Evolutionary conservation across 2,888 invertebrate genomes (phyloP), one percentile per base, ranked within the genome.

Genomic region (Busseola fusca): DNA sequence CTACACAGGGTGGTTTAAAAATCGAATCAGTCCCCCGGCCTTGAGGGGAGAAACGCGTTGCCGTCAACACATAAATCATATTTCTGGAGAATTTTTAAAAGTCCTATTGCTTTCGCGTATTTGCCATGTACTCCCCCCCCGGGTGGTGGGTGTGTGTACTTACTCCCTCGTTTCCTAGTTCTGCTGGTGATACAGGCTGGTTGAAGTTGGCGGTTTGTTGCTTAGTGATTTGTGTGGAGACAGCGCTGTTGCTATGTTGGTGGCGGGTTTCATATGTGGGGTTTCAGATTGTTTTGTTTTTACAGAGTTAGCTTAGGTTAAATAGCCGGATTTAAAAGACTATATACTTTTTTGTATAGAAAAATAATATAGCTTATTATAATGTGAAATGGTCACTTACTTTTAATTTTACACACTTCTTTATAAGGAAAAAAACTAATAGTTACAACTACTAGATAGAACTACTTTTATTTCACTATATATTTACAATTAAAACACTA

Each of bases 31-130:
- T 91, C 94, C 91, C 90, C 91, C 95, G 94, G 90, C 95, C 95
- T 95, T 95, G 94, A 91, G 90, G 90, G 91, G 92, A 90, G 91
- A 91, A 92, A 92, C 93, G 91, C 91, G 90, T 88, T 91, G 93
- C 94, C 95, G 95, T 95, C 95, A 95, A 95, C 95, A 95, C 94
- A 95, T 95, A 95, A 95, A 95, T 95, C 95, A 95, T 95, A 95
- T 95, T 95, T 95, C 95, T 94, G 93, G 95, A 95, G 95, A 95
- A 95, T 95, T 95, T 95, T 95, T 95, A 95, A 95, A 95, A 95
- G 95, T 95, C 95, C 95, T 95, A 95, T 95, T 95, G 95, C 95
- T 95, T 95, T 95, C 95, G 95, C 95, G 95, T 95, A 95, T 95
- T 95, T 95, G 95, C 95, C 94, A 95, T 95, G 95, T 95, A 95